Evolutionary conservation across 2,797 vertebrate genomes (phyloP).

Genomic region (Sebastolobus alascanus): DNA sequence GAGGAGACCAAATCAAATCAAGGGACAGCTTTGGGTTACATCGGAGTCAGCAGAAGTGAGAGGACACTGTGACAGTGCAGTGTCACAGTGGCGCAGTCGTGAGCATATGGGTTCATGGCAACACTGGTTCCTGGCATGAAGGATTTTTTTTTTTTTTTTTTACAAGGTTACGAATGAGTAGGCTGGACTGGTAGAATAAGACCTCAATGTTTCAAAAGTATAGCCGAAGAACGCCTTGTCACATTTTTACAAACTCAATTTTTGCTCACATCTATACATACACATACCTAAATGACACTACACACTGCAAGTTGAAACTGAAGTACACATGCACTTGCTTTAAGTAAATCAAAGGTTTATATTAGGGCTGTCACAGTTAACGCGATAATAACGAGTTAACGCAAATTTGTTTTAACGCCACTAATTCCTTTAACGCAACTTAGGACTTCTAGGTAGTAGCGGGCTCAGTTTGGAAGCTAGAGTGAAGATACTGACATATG

Average conservation of each 20-base stretch:
- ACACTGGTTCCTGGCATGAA: background rate
- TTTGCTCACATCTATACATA: background rate
- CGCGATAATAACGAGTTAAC: no score
- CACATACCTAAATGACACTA: background rate
- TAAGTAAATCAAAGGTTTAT: background rate
- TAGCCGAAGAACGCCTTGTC: background rate
- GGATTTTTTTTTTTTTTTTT: slow-evolving; percentile 5
- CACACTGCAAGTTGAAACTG: background rate
- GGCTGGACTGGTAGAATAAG: background rate
- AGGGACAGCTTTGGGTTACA: slow-evolving; percentile 50
- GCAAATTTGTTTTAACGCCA: no score
- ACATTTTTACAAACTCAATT: background rate
- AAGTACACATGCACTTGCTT: background rate
- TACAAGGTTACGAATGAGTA: slow-evolving; percentile 6
- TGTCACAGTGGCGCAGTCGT: slow-evolving; percentile 12
- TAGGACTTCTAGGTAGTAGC: no score
- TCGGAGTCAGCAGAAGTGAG: slow-evolving; percentile 66
- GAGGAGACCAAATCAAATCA: slow-evolving; percentile 69
- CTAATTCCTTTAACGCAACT: no score
- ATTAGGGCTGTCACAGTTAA: no score
- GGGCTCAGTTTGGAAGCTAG: no score
- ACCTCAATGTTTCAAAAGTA: background rate
- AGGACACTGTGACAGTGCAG: slow-evolving; percentile 48
- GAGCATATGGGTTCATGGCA: slow-evolving; percentile 33
- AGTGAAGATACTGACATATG: no score